Conservation (phyloP, 2,113 vertebrate species). For the Struthio camelus region DNA sequence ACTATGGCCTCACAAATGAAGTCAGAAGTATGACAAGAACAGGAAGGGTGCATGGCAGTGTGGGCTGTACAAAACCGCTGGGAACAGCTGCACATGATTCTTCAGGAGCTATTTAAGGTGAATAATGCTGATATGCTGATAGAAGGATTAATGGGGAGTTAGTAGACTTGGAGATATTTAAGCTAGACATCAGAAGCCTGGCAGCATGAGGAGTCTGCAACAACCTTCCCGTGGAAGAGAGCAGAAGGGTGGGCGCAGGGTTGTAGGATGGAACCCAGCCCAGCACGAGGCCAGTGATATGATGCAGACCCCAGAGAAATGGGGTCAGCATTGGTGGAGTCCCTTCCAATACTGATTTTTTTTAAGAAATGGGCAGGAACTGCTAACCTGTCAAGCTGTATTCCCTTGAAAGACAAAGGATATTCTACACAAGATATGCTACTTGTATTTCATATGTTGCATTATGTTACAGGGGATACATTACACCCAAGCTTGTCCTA, state of each 20-base stretch:
- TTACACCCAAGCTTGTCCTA: background rate
- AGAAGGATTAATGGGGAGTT: background rate
- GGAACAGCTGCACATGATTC: accelerated
- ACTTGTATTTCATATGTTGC: background rate
- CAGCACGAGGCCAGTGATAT: background rate
- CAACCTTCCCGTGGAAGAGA: background rate
- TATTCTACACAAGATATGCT: background rate
- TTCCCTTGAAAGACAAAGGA: background rate
- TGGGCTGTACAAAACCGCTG: accelerated
- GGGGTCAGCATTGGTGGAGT: background rate
- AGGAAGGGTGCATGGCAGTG: background rate
- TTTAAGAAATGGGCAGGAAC: background rate
- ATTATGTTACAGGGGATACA: background rate
- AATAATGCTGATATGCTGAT: background rate
- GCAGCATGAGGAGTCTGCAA: background rate
- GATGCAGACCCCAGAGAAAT: background rate
- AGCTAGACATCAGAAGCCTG: background rate
- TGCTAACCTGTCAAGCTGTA: background rate
- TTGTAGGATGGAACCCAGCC: background rate
- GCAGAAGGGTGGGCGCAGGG: background rate
- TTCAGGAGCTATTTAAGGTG: background rate
- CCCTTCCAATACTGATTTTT: background rate
- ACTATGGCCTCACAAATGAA: background rate
- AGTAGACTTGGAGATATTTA: background rate
- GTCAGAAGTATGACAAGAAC: background rate